A percentile compares a stretch with the other conserved stretches of the same genome.
These are phyloP conservation scores for Gymnorhina tibicen DNA, from an alignment of 2,113 vertebrate species.

Conservation along the genomic window DNA sequence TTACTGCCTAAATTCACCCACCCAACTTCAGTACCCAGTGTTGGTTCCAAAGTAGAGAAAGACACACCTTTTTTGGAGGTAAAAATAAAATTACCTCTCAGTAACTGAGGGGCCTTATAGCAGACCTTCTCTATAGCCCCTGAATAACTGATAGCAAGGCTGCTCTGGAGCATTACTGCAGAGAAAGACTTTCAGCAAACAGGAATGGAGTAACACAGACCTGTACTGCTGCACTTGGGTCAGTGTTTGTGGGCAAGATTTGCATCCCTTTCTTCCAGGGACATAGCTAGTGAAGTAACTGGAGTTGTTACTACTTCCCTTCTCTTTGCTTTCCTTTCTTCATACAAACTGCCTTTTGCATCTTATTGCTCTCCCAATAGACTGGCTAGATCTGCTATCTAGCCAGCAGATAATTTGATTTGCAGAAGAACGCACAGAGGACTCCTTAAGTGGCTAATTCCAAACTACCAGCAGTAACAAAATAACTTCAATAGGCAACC, in stretches of 20 bases:
- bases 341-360: neutral
- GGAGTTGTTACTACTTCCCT: neutral
- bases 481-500: neutral
- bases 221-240: neutral
- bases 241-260: too few relatives aligned
- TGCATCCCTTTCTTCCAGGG: neutral
- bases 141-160: neutral
- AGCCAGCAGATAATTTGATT: neutral
- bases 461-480: neutral
- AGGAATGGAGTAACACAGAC: neutral
- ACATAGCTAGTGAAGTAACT: neutral
- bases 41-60: neutral
- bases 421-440: neutral
- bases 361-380: neutral
- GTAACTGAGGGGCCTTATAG: neutral
- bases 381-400: too few relatives aligned
- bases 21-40: neutral
- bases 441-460: neutral
- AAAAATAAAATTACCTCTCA: neutral
- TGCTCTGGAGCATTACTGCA: neutral
- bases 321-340: neutral
- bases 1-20: neutral
- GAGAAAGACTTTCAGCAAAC: neutral
- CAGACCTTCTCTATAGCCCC: neutral
- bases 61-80: neutral